phyloP scores from a whole-genome alignment of 2,888 invertebrate genomes.

The Caenorhabditis imperialis region DNA sequence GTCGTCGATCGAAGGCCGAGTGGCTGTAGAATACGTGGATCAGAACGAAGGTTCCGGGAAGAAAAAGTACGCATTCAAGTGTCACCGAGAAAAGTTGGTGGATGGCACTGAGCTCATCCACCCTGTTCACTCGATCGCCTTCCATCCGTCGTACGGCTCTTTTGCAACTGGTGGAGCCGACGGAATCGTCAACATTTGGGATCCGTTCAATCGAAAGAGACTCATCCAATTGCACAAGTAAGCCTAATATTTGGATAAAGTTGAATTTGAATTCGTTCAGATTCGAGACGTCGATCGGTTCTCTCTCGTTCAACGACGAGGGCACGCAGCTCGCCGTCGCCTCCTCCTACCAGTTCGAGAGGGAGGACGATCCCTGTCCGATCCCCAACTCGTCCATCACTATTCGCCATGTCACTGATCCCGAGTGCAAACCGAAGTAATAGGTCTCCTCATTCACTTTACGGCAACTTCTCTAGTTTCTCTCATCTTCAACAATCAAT shows the following conservation, averaged over 20 bases:
- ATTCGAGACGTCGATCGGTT: constrained; percentile 91
- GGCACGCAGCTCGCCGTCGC: constrained; percentile 94
- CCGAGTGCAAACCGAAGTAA: constrained; percentile 62
- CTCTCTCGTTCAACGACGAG: constrained; percentile 93
- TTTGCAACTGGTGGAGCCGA: constrained; percentile 97
- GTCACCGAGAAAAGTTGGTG: constrained; percentile 65
- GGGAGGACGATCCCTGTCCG: constrained; percentile 84
- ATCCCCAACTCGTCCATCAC: constrained; percentile 90
- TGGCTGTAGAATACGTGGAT: constrained; percentile 90
- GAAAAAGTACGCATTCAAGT: constrained; percentile 84
- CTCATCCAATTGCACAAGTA: constrained; percentile 93
- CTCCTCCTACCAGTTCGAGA: constrained; percentile 93
- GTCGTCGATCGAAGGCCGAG: constrained; percentile 83
- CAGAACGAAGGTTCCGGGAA: constrained; percentile 96
- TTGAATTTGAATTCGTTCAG: constrained; percentile 79
- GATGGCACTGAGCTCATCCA: constrained; percentile 92
- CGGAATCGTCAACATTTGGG: constrained; percentile 98
- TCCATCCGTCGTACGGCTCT: constrained; percentile 95
- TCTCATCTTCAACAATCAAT: too few relatives aligned
- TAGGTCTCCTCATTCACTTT: too few relatives aligned
- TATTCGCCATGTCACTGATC: constrained; percentile 84
- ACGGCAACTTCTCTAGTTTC: too few relatives aligned
- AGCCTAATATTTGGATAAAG: constrained; percentile 5
- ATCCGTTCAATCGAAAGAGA: constrained; percentile 98
- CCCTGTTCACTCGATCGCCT: constrained; percentile 97